Percentiles rank a stretch among this genome's conserved stretches.
Conservation (phyloP, 2,797 vertebrate species). For the Chelon auratus region DNA sequence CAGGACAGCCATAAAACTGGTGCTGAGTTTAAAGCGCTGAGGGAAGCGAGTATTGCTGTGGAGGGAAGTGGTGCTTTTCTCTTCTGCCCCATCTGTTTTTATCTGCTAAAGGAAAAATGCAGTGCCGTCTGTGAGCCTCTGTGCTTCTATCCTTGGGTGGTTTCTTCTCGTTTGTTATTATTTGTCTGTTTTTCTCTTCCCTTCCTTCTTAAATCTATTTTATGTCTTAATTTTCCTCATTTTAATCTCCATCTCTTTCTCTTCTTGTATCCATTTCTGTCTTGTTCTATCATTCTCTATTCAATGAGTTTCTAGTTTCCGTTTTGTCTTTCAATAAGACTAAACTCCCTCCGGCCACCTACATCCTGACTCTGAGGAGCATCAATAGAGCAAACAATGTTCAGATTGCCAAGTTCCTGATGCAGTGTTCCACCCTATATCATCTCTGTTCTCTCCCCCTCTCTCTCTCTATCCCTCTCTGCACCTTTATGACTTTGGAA, state of each 20-base stretch:
- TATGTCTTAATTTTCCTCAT: not conserved
- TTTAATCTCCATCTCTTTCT: not conserved
- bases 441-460: not conserved
- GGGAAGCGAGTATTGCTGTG: slow-evolving; percentile 35
- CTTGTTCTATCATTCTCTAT: not conserved
- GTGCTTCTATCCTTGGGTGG: not conserved
- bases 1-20: slow-evolving; percentile 39
- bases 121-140: not conserved
- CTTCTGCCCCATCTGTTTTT: slow-evolving; percentile 40
- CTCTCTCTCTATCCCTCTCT: not conserved
- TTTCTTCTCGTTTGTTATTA: not conserved
- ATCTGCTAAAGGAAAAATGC: slow-evolving; percentile 43
- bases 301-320: no score
- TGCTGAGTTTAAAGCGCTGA: slow-evolving; percentile 37
- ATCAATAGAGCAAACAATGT: not conserved
- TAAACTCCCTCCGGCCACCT: not conserved
- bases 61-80: slow-evolving; percentile 24
- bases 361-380: slow-evolving; percentile 11
- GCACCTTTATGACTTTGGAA: slow-evolving; percentile 17
- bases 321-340: not conserved
- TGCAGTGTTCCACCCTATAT: slow-evolving; percentile 6
- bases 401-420: slow-evolving; percentile 9
- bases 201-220: not conserved
- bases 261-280: not conserved
- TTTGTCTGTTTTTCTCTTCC: not conserved